Conservation (phyloP, 2,113 vertebrate genomes). For the Strigops habroptila region DNA sequence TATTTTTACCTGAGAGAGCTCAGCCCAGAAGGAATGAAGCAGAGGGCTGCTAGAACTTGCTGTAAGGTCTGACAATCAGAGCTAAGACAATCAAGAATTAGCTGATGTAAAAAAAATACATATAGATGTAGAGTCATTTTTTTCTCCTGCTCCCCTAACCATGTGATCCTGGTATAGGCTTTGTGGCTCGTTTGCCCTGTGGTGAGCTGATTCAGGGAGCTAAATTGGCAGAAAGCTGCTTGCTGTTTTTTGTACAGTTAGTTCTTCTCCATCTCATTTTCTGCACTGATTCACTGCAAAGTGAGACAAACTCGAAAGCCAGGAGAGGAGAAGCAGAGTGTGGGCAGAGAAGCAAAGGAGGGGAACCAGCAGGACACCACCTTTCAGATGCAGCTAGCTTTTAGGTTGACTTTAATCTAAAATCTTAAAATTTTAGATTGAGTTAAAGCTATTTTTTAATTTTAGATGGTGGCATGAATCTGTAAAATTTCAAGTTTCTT, state of each 20-base stretch:
- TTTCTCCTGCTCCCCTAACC: background rate
- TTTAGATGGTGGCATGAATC: background rate
- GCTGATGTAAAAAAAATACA: background rate
- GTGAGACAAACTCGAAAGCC: background rate
- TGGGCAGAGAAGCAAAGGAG: background rate
- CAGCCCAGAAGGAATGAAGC: background rate
- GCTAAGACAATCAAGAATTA: background rate
- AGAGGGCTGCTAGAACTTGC: background rate
- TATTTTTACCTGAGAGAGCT: background rate
- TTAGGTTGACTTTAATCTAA: background rate
- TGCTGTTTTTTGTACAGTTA: background rate
- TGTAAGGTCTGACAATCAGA: background rate
- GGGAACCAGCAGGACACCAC: background rate
- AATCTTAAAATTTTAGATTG: background rate
- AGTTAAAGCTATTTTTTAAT: rapidly evolving
- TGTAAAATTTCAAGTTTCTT: background rate
- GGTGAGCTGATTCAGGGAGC: background rate
- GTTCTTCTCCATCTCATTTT: background rate
- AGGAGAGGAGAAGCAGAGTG: background rate
- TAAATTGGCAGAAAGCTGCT: background rate
- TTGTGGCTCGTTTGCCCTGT: background rate
- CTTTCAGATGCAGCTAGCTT: background rate
- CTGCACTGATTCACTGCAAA: slow-evolving; percentile 23
- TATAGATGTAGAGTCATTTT: background rate
- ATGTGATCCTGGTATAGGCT: background rate